phyloP scores from a whole-genome alignment of 1,140 invertebrate genomes.

The Agraylea sexmaculata region DNA sequence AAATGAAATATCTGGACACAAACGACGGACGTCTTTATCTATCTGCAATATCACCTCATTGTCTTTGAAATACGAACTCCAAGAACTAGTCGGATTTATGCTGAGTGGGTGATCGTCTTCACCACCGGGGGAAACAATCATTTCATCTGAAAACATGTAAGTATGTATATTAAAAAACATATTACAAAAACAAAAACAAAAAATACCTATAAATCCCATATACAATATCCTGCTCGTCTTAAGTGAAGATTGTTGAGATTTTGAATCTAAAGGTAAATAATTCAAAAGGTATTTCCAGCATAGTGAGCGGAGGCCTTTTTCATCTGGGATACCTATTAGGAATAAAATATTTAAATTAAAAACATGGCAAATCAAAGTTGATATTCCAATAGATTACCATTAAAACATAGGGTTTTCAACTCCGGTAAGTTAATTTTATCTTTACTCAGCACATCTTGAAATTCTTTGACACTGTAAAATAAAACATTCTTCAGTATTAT shows the following conservation, averaged over 20 bases:
- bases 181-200: constrained; percentile 1
- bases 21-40: constrained; percentile 88
- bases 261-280: constrained; percentile 59
- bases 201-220: constrained; percentile 69
- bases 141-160: constrained; percentile 51
- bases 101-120: constrained; percentile 81
- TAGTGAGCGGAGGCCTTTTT: constrained; percentile 57
- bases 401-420: constrained; percentile 59
- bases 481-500: too few species aligned
- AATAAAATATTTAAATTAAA: constrained; percentile 16
- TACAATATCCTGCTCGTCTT: constrained; percentile 62
- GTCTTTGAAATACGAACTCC: constrained; percentile 86
- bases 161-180: not conserved
- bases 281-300: constrained; percentile 78
- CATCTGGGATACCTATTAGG: constrained; percentile 66
- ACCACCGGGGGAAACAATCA: constrained; percentile 64
- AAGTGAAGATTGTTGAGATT: constrained; percentile 52
- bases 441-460: constrained; percentile 51
- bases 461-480: constrained; percentile 56
- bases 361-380: constrained; percentile 4
- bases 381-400: constrained; percentile 44
- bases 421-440: constrained; percentile 55
- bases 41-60: constrained; percentile 95
- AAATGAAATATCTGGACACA: constrained; percentile 95
- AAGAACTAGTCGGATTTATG: constrained; percentile 84